Conservation (phyloP, 2,888 invertebrate genomes). For the Thymelicus acteon region DNA sequence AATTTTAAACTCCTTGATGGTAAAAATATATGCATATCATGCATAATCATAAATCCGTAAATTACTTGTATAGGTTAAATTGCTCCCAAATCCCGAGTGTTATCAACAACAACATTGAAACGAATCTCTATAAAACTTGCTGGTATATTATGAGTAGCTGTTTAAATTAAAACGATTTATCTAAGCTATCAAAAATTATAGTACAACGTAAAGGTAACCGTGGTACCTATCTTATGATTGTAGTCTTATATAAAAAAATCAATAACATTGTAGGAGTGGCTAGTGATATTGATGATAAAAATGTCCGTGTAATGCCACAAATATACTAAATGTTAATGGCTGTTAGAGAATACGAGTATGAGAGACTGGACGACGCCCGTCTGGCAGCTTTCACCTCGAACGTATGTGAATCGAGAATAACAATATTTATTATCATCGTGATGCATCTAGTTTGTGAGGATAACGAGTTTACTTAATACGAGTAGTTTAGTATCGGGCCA, state of each 20-base stretch:
- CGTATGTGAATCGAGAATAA: conserved; percentile 17
- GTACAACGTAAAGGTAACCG: no score
- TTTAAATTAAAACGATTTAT: no score
- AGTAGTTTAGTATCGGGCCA: not conserved
- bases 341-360: conserved; percentile 4
- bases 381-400: conserved; percentile 16
- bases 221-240: no score
- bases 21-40: no score
- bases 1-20: no score
- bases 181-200: no score
- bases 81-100: no score
- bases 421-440: conserved; percentile 6
- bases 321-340: conserved; percentile 1
- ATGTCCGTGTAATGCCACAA: not conserved
- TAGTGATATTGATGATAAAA: conserved; percentile 2
- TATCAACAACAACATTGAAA: no score
- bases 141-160: no score
- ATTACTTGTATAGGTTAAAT: no score
- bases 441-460: not conserved
- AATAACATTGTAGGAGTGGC: not conserved
- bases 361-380: conserved; percentile 5
- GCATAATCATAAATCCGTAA: no score
- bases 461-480: not conserved
- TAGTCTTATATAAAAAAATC: not conserved
- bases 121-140: no score